Percentiles rank a stretch among this genome's conserved stretches.
Evolutionary conservation across 2,888 invertebrate species (phyloP).

Genomic region (Stenolophus ochropezus): DNA sequence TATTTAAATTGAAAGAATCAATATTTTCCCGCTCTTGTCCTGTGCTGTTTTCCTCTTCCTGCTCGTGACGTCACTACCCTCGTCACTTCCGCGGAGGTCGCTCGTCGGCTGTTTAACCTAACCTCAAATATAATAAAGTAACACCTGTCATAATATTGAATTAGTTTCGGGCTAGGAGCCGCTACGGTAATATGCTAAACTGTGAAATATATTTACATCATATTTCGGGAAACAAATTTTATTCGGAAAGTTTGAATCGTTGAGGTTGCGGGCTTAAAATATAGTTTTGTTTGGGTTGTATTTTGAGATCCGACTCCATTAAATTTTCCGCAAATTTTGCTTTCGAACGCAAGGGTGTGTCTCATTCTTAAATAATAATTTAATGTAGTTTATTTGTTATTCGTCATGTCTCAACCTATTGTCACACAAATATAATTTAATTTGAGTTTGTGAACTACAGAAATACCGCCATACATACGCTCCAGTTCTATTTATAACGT

Average conservation of each 20-base stretch:
- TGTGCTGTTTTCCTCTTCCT: constrained; percentile 34
- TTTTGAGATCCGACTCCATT: not conserved
- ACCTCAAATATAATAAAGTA: constrained; percentile 51
- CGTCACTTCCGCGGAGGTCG: constrained; percentile 39
- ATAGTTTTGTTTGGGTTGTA: constrained; percentile 23
- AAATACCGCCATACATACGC: not conserved
- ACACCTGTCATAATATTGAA: constrained; percentile 57
- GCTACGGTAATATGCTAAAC: constrained; percentile 26
- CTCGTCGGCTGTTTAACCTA: constrained; percentile 36
- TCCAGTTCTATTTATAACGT: not conserved
- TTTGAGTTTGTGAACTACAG: not conserved
- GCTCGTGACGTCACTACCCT: constrained; percentile 37
- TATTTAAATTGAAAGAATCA: constrained; percentile 51
- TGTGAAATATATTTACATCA: constrained; percentile 42
- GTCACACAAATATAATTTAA: not conserved
- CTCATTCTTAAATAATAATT: not conserved
- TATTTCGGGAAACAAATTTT: constrained; percentile 14
- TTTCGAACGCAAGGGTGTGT: not conserved
- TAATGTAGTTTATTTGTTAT: not conserved
- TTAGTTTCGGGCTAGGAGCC: constrained; percentile 13
- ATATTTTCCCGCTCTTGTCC: constrained; percentile 36
- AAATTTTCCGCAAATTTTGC: not conserved
- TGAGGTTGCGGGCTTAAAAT: constrained; percentile 12
- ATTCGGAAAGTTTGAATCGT: constrained; percentile 12
- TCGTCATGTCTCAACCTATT: not conserved